These are phyloP conservation scores for Drosophila melanocephala DNA, from an alignment of 2,888 invertebrate species.

Conservation along the genomic window DNA sequence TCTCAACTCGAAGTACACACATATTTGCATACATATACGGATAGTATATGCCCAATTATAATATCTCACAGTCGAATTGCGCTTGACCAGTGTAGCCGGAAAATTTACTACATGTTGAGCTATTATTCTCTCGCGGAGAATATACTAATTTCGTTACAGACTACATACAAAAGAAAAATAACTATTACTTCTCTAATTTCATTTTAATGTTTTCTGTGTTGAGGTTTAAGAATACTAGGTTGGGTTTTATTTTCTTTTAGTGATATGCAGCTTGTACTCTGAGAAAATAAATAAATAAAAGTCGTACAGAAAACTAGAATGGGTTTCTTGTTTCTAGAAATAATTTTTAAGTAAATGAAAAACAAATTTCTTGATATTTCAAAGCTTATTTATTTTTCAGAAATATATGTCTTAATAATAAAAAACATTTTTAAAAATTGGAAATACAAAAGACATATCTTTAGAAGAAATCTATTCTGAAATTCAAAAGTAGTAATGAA, in stretches of 20 bases:
- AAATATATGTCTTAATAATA: not conserved
- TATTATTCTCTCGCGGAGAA: not conserved
- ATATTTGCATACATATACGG: conserved; percentile 3
- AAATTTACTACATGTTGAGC: not conserved
- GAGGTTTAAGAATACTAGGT: not conserved
- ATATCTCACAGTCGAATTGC: not conserved
- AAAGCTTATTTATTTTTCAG: not conserved
- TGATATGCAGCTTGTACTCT: not conserved
- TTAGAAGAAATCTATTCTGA: not conserved
- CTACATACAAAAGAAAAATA: not conserved
- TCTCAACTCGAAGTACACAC: conserved; percentile 6
- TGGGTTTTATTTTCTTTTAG: not conserved
- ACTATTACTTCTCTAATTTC: not conserved
- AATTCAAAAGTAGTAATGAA: not conserved
- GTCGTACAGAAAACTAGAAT: not conserved
- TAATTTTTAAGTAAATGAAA: not conserved
- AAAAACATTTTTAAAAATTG: not conserved
- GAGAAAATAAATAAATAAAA: not conserved
- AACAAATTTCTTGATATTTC: not conserved
- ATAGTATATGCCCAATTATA: not conserved
- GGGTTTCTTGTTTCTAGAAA: not conserved
- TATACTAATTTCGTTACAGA: not conserved
- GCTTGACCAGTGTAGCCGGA: not conserved
- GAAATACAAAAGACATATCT: not conserved
- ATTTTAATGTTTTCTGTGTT: not conserved